These are phyloP conservation scores for Bettongia penicillata DNA, from an alignment of 2,113 vertebrate genomes.

Conservation along the genomic window DNA sequence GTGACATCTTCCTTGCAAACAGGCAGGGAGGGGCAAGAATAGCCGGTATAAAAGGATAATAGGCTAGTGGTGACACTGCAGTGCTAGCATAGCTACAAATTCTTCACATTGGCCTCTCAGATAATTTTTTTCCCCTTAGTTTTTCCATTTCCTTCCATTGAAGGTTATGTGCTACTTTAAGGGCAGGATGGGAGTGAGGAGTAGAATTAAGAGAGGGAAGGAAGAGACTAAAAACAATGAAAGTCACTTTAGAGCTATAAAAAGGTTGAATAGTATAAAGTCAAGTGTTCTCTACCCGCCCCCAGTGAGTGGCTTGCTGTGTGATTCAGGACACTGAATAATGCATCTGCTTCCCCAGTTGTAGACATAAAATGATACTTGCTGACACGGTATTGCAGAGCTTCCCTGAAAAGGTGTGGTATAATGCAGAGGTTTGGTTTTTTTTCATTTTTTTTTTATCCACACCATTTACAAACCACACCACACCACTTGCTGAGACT, in stretches of 20 bases:
- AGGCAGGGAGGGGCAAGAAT: background rate
- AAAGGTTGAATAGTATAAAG: background rate
- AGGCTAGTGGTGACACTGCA: background rate
- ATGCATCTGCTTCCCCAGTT: background rate
- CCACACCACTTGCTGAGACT: background rate
- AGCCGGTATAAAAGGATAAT: background rate
- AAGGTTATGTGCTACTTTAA: background rate
- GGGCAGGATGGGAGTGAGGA: no score
- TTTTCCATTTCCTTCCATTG: background rate
- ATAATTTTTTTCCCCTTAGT: background rate
- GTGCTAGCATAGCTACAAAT: background rate
- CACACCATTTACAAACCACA: background rate
- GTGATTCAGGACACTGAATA: background rate
- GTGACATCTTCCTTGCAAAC: background rate
- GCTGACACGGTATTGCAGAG: accelerated
- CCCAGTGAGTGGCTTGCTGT: background rate
- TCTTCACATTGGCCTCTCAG: background rate
- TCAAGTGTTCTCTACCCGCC: accelerated
- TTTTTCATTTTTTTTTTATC: background rate
- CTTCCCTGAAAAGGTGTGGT: background rate
- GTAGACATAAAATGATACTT: no score
- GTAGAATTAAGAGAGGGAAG: background rate
- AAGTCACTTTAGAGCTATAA: background rate
- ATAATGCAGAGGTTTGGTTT: background rate
- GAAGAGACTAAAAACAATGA: background rate